phyloP scores from a whole-genome alignment of 2,113 vertebrate genomes.

The Hystrix brachyura region DNA sequence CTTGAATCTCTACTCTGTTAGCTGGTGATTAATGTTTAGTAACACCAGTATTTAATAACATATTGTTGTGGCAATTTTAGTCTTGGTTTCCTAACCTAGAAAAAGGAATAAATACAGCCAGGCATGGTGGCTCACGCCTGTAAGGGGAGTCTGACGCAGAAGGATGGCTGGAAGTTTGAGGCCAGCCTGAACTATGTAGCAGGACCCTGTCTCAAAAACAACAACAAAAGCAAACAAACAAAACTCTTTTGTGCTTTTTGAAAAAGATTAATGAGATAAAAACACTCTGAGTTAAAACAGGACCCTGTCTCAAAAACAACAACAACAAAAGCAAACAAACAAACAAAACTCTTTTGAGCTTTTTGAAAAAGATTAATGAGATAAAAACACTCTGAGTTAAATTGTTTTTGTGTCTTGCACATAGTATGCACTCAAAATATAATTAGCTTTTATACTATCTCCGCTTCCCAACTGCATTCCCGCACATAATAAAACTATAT shows the following conservation, averaged over 20 bases:
- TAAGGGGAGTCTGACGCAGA: no score
- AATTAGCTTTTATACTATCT: conserved; percentile 2
- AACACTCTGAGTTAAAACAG: background rate
- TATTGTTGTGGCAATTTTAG: background rate
- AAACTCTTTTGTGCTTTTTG: background rate
- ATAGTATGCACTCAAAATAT: background rate
- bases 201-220: no score
- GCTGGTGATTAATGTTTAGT: background rate
- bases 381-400: background rate
- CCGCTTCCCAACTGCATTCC: background rate
- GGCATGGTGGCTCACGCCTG: no score
- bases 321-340: no score
- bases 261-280: background rate
- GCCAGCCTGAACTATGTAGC: no score
- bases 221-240: no score
- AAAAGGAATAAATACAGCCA: background rate
- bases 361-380: background rate
- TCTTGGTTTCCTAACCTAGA: background rate
- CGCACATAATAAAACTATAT: background rate
- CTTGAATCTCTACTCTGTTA: background rate
- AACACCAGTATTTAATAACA: background rate
- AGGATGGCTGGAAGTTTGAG: no score
- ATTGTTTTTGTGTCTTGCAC: background rate
- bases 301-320: no score
- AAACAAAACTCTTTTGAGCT: background rate